Evolutionary conservation across 2,888 invertebrate species (phyloP).

Genomic region (Drosophila sordidula): DNA sequence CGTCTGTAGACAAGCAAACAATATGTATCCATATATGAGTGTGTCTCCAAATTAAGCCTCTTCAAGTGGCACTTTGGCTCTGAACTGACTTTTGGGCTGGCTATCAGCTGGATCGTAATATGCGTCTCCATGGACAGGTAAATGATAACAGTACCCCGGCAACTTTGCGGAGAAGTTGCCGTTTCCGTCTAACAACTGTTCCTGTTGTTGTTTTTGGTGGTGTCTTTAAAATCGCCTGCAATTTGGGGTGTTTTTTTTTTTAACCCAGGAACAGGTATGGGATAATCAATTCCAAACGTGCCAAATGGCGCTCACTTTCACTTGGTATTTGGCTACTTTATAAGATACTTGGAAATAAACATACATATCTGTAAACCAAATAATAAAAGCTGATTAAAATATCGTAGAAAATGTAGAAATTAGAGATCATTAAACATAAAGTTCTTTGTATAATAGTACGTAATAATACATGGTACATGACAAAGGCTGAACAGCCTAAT

Average conservation of each 20-base stretch:
- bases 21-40: conserved; percentile 28
- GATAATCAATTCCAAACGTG: conserved; percentile 67
- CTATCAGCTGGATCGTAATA: conserved; percentile 6
- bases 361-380: too few relatives aligned
- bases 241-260: conserved; percentile 74
- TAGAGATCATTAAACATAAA: too few relatives aligned
- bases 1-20: conserved; percentile 26
- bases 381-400: too few relatives aligned
- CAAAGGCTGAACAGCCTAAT: conserved; percentile 22
- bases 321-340: conserved; percentile 1
- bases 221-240: conserved; percentile 62
- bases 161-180: conserved; percentile 9
- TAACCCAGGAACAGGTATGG: conserved; percentile 63
- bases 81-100: conserved; percentile 16
- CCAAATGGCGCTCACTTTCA: conserved; percentile 15
- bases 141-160: conserved; percentile 32
- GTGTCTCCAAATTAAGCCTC: conserved; percentile 20
- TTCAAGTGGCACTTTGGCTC: conserved; percentile 9
- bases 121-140: conserved; percentile 32
- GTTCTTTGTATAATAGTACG: too few relatives aligned
- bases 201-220: conserved; percentile 49
- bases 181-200: conserved; percentile 31
- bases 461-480: conserved; percentile 3
- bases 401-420: too few relatives aligned
- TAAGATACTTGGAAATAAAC: not conserved